Evolutionary conservation across 2,113 vertebrate species (phyloP), one percentile per base, ranked within the genome.

Genomic region (Urocolius indicus): DNA sequence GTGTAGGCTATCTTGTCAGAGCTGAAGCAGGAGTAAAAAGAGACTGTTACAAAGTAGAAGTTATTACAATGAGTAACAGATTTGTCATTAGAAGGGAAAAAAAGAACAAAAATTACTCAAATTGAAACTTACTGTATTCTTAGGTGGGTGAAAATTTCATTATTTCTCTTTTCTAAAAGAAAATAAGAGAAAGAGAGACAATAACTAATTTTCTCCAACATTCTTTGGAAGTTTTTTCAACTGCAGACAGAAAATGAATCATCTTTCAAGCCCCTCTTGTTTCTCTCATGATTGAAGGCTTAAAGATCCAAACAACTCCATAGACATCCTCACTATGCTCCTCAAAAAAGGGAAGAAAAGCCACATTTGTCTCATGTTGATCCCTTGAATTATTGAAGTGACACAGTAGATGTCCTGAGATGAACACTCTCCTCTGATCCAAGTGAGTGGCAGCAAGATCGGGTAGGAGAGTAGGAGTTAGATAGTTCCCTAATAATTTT

Each of bases 351-450:
- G 5, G 76, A 19, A 57, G 36, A 5, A 78, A 6, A 78, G n/a
- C 29, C 26, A 48, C 8, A 15, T 46, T 34, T 78, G 49, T n/a
- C 38, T 59, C 12, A 0, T 13, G 20, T 2, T 2, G 1, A 22
- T 27, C 8, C 55, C 62, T 32, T 5, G 14, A 49, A 46, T 49
- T 26, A 65, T 17, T 6, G 61, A 57, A 46, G 49, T 22, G 11
- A 83, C 15, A 41, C 12, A 45, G 7, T 0, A 24, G n/a, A 36
- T 38, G 8, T 16, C 45, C 55, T 6, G 23, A 74, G 48, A 78
- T 4, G 16, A 13, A 6, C 24, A 41, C 13, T 51, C 4, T n/a
- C 34, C 46, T 67, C 51, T 75, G 41, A 49, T 46, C 8, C 27
- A 11, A 1, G 7, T 43, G 18, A 79, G n/a, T 12, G 16, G 5